Percentiles rank a stretch among this genome's conserved stretches.
These are phyloP conservation scores for Pogonocichla stellata DNA, from an alignment of 2,113 vertebrate species.

Conservation along the genomic window DNA sequence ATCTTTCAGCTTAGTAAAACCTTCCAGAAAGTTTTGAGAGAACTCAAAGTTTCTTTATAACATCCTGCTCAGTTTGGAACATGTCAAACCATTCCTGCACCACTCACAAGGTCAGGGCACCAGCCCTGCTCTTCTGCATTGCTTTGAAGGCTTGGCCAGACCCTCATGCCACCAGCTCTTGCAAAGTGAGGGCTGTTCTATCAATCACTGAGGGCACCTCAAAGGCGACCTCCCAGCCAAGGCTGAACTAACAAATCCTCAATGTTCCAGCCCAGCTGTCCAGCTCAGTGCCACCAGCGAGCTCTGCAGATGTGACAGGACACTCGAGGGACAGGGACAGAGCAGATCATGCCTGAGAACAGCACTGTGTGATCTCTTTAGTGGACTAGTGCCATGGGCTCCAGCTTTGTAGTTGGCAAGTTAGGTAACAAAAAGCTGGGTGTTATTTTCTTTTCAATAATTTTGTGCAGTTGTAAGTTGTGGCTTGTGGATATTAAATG, in stretches of 20 bases:
- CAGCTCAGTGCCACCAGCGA: background rate
- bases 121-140: background rate
- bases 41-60: background rate
- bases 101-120: background rate
- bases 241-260: constrained; percentile 21
- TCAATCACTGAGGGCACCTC: background rate
- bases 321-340: background rate
- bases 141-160: background rate
- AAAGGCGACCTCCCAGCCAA: background rate
- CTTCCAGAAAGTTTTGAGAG: background rate
- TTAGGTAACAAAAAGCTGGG: background rate
- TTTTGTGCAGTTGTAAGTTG: background rate
- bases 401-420: background rate
- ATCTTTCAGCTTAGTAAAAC: background rate
- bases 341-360: background rate
- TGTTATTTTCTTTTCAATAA: background rate
- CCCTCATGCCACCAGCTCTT: background rate
- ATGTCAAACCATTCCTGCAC: background rate
- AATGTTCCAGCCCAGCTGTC: background rate
- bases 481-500: background rate
- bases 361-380: background rate
- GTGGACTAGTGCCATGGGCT: background rate
- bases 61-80: background rate
- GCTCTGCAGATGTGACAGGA: background rate
- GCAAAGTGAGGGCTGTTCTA: background rate